phyloP scores from a whole-genome alignment of 2,888 invertebrate genomes.

The Tetheella fluctuosa region DNA sequence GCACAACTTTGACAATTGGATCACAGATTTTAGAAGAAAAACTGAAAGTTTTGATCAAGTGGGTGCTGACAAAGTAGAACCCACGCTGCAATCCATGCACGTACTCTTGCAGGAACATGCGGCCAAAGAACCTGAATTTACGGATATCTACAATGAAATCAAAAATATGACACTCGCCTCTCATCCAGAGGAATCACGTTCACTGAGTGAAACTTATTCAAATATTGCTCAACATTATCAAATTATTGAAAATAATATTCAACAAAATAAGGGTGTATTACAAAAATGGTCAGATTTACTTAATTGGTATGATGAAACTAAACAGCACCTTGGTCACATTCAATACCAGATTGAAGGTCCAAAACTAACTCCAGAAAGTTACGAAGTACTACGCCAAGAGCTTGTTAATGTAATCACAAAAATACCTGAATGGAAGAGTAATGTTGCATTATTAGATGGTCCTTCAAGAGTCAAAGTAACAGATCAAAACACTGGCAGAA shows the following conservation, averaged over 20 bases:
- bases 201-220: constrained; percentile 90
- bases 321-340: constrained; percentile 90
- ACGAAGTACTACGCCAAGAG: constrained; percentile 88
- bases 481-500: constrained; percentile 88
- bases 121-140: constrained; percentile 91
- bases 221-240: constrained; percentile 91
- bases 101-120: constrained; percentile 92
- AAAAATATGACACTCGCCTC: constrained; percentile 89
- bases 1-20: constrained; percentile 91
- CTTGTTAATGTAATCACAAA: constrained; percentile 87
- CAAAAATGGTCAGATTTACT: constrained; percentile 93
- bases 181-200: constrained; percentile 89
- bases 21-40: constrained; percentile 88
- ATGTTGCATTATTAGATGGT: constrained; percentile 87
- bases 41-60: constrained; percentile 92
- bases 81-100: constrained; percentile 90
- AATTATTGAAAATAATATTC: constrained; percentile 88
- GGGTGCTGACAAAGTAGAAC: constrained; percentile 91
- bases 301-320: constrained; percentile 91
- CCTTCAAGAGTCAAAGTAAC: constrained; percentile 87
- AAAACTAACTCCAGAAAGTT: constrained; percentile 88
- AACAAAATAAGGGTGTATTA: constrained; percentile 88
- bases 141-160: constrained; percentile 92
- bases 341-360: constrained; percentile 92
- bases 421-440: constrained; percentile 88